A percentile compares a stretch with the other conserved stretches of the same genome.
These are phyloP conservation scores for Anorthoa munda DNA, from an alignment of 2,888 invertebrate species.

Conservation along the genomic window DNA sequence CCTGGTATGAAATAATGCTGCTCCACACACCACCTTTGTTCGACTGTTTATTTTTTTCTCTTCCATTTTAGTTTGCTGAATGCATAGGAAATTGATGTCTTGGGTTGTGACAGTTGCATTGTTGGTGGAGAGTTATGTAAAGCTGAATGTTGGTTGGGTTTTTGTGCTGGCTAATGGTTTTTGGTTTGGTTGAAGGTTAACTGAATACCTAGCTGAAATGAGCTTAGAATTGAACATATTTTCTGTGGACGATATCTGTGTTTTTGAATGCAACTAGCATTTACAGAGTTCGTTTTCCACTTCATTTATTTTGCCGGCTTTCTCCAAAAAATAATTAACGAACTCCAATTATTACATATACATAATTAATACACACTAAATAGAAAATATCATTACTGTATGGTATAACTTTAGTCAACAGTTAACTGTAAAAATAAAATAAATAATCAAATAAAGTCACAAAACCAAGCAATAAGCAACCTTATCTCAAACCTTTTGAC, in stretches of 20 bases:
- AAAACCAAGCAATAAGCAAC: neutral
- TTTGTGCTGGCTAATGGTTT: conserved; percentile 28
- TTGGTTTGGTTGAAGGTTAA: neutral
- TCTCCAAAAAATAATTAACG: too few species aligned
- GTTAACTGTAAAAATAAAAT: neutral
- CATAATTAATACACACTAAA: too few species aligned
- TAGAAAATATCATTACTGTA: too few species aligned
- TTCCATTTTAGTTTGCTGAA: conserved; percentile 63
- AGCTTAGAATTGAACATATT: neutral
- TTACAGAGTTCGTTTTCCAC: neutral
- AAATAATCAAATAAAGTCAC: neutral
- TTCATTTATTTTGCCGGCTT: too few species aligned
- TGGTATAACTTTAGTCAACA: neutral
- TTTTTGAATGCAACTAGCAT: too few species aligned
- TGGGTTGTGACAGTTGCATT: conserved; percentile 58
- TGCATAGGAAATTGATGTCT: conserved; percentile 68
- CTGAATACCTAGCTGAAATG: neutral
- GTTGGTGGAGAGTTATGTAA: conserved; percentile 46
- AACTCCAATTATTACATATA: too few species aligned
- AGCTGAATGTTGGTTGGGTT: conserved; percentile 7
- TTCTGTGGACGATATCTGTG: too few species aligned
- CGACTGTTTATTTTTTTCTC: conserved; percentile 57
- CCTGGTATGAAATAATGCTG: conserved; percentile 70
- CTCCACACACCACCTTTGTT: conserved; percentile 62
- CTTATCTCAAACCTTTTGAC: neutral